Percentiles rank a stretch among this genome's conserved stretches.
Evolutionary conservation across 2,888 invertebrate species (phyloP).

Genomic region (Neria commutata): DNA sequence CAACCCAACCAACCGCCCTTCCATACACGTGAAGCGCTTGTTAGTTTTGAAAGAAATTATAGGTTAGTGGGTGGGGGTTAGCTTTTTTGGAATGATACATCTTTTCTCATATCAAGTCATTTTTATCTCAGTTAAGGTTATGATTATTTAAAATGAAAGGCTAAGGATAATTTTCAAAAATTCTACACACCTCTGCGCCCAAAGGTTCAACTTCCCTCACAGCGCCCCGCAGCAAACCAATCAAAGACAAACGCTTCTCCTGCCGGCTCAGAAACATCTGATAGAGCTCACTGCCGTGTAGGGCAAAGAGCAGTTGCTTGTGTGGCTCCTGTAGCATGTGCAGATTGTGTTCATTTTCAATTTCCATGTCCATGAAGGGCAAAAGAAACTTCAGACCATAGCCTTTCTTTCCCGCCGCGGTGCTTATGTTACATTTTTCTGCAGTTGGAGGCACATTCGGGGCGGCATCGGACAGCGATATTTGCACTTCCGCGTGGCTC

Average conservation of each 20-base stretch:
- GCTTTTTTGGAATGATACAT: too few relatives aligned
- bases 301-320: constrained; percentile 42
- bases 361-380: constrained; percentile 53
- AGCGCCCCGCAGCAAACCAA: constrained; percentile 45
- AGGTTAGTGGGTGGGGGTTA: too few relatives aligned
- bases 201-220: constrained; percentile 32
- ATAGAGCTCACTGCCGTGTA: constrained; percentile 53
- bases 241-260: constrained; percentile 44
- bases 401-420: not conserved
- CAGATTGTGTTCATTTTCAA: constrained; percentile 41
- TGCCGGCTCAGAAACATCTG: constrained; percentile 42
- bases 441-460: not conserved
- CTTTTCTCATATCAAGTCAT: too few relatives aligned
- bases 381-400: constrained; percentile 45
- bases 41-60: too few relatives aligned
- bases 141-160: not conserved
- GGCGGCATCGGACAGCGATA: not conserved
- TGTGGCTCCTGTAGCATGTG: constrained; percentile 45
- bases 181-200: constrained; percentile 43
- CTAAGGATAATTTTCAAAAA: constrained; percentile 6
- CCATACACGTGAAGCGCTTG: too few relatives aligned
- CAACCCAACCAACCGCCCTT: too few relatives aligned
- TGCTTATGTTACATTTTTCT: constrained; percentile 7
- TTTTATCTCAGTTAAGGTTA: not conserved
- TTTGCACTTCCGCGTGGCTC: not conserved